A percentile compares a stretch with the other conserved stretches of the same genome.
Evolutionary conservation across 2,888 invertebrate species (phyloP).

Genomic region (Hydrotaea cyrtoneurina): DNA sequence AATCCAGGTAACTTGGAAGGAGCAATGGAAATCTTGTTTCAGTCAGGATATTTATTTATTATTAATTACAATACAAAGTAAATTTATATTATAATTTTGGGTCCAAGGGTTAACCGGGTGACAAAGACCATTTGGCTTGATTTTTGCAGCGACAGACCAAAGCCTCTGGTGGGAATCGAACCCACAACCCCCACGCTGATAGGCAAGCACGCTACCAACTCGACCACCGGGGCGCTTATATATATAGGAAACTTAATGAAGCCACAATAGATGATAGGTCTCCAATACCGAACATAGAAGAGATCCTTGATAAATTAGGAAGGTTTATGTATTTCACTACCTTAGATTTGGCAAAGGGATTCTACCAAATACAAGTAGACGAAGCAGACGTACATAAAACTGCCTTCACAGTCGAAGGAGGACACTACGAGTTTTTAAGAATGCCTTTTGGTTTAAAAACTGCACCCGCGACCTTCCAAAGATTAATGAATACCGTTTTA

Average conservation of each 20-base stretch:
- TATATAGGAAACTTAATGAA: conserved; percentile 26
- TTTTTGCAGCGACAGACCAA: no score
- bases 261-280: conserved; percentile 21
- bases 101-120: no score
- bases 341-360: conserved; percentile 23
- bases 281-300: conserved; percentile 26
- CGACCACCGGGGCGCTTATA: no score
- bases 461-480: conserved; percentile 66
- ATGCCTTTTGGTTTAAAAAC: conserved; percentile 18
- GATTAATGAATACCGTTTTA: conserved; percentile 64
- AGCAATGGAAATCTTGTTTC: no score
- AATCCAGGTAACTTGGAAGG: conserved; percentile 58
- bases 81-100: no score
- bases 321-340: conserved; percentile 25
- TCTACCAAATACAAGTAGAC: no score
- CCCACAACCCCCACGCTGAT: no score
- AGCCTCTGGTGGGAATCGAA: no score
- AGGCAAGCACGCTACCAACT: no score
- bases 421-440: conserved; percentile 5
- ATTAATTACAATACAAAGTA: no score
- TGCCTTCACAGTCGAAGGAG: conserved; percentile 22
- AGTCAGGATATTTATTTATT: no score
- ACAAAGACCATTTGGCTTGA: no score
- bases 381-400: conserved; percentile 24
- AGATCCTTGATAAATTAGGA: conserved; percentile 25